Evolutionary conservation across 2,888 invertebrate genomes (phyloP).

Genomic region (Sceliomorpha sp.): DNA sequence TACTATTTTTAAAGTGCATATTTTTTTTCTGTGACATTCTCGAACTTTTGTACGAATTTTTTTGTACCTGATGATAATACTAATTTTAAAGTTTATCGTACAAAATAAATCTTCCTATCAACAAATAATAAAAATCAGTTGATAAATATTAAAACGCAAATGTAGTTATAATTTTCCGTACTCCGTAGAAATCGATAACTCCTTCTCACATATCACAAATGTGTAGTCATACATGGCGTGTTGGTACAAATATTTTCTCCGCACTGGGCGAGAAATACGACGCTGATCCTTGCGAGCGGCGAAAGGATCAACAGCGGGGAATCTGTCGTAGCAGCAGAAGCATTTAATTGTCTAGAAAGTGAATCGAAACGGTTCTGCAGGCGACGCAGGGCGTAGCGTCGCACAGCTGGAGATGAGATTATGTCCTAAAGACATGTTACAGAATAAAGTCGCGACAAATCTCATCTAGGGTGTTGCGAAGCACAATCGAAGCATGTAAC

Average conservation of each 20-base stretch:
- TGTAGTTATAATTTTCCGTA: too few species aligned
- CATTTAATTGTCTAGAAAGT: constrained; percentile 59
- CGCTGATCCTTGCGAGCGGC: constrained; percentile 32
- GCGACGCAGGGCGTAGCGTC: constrained; percentile 35
- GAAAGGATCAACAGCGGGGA: constrained; percentile 65
- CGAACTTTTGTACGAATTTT: too few species aligned
- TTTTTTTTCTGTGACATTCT: too few species aligned
- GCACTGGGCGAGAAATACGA: not conserved
- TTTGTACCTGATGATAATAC: too few species aligned
- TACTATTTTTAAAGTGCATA: too few species aligned
- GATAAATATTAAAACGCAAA: too few species aligned
- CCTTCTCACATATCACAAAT: constrained; percentile 1
- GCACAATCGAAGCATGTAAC: constrained; percentile 10
- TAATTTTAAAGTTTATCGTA: too few species aligned
- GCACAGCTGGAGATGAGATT: constrained; percentile 49
- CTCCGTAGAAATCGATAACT: too few species aligned
- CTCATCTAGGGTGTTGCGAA: constrained; percentile 25
- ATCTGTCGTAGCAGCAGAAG: constrained; percentile 58
- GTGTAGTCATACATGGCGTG: not conserved
- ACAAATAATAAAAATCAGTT: too few species aligned
- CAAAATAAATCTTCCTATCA: too few species aligned
- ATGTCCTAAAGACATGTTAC: constrained; percentile 40
- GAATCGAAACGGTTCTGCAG: constrained; percentile 41
- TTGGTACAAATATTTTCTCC: constrained; percentile 1
- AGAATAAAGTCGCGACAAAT: constrained; percentile 38